Evolutionary conservation across 2,888 invertebrate species (phyloP).

Genomic region (Syrista parreyssii): DNA sequence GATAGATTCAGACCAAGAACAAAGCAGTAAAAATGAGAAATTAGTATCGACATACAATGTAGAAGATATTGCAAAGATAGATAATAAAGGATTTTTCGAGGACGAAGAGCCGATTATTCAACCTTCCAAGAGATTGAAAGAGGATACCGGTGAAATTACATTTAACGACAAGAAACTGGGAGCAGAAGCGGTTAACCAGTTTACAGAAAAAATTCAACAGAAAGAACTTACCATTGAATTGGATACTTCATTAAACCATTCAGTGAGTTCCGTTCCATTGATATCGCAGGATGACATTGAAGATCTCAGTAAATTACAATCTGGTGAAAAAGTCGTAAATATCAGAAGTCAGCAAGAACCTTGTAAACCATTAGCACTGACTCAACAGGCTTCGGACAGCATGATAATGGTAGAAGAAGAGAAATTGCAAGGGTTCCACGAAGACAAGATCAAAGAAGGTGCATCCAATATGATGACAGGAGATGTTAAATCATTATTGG

Average conservation of each 20-base stretch:
- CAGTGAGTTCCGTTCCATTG: conserved; percentile 2
- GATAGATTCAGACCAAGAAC: not conserved
- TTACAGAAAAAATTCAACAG: conserved; percentile 1
- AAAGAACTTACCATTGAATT: conserved; percentile 10
- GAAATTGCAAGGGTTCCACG: not conserved
- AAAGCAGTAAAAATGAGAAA: not conserved
- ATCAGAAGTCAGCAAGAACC: not conserved
- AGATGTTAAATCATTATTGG: not conserved
- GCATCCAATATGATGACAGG: not conserved
- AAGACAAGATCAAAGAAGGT: not conserved
- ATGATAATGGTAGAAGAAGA: not conserved
- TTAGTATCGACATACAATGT: not conserved
- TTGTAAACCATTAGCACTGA: not conserved
- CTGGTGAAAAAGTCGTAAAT: not conserved
- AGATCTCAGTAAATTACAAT: not conserved
- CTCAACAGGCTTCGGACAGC: not conserved
- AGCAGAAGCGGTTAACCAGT: conserved; percentile 17
- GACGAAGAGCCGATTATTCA: conserved; percentile 26
- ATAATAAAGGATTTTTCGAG: not conserved
- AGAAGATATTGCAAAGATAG: conserved; percentile 2
- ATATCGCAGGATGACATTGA: not conserved
- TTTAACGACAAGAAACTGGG: conserved; percentile 3
- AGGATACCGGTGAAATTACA: conserved; percentile 17
- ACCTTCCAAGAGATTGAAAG: conserved; percentile 34
- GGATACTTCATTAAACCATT: not conserved